Evolutionary conservation across 2,888 invertebrate species (phyloP), one percentile per base, ranked within the genome.

Genomic region (Hylaea fasciaria): DNA sequence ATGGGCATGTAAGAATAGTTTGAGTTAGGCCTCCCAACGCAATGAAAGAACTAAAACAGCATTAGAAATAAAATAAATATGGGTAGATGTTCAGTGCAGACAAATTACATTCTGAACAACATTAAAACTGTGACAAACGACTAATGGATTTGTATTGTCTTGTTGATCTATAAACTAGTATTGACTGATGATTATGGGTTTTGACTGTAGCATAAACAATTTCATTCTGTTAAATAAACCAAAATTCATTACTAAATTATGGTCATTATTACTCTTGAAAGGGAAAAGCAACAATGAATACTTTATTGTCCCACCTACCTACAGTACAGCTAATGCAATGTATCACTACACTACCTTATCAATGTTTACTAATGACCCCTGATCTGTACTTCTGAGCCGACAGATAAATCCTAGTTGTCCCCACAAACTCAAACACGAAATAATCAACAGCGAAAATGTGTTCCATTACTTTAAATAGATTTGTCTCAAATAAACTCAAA

Each of bases 271-370:
- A n/a, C 22, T n/a, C 10, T 2, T 35, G 35, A 35, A 37, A n/a
- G 37, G 10, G 37, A 37, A 37, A 37, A n/a, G 5, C 22, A 32
- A 32, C 37, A 7, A 37, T n/a, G n/a, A 39, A 32, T 45, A 55
- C n/a, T 16, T 44, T 40, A 57, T 39, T 52, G 61, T 56, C 57
- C 58, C 62, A 58, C 49, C 46, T 62, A n/a, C n/a, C n/a, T n/a
- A n/a, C n/a, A n/a, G n/a, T n/a, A 35, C 22, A 46, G 32, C 32
- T 48, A 52, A 68, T 69, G 53, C 61, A 67, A 66, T 70, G 66
- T 69, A 75, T 76, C 70, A 74, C 75, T 78, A 78, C 70, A 74
- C 75, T 78, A 78, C 51, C 74, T 82, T 85, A 86, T 84, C 83
- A 66, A 55, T 59, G 67, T 71, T 73, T 73, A 72, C 73, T 74